phyloP scores from a whole-genome alignment of 2,888 invertebrate species.

The Drosophila mulleri region DNA sequence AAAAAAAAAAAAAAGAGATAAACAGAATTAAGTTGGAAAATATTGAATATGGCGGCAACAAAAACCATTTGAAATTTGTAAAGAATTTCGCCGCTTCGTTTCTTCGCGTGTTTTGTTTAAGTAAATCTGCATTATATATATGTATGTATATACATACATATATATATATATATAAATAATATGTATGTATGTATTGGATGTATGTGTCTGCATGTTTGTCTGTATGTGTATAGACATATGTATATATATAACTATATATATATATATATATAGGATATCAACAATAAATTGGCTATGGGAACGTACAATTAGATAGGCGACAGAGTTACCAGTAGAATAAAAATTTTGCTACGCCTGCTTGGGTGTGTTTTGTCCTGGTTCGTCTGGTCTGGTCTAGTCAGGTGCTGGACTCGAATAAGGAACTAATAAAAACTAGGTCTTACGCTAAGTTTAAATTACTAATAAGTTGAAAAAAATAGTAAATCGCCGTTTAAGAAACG shows the following conservation, averaged over 20 bases:
- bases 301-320: slow-evolving; percentile 63
- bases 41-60: slow-evolving; percentile 35
- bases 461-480: slow-evolving; percentile 44
- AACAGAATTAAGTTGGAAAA: not conserved
- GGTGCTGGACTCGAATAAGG: slow-evolving; percentile 51
- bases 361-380: slow-evolving; percentile 35
- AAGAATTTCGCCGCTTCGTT: slow-evolving; percentile 32
- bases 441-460: slow-evolving; percentile 70
- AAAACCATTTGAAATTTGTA: slow-evolving; percentile 28
- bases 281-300: slow-evolving; percentile 77
- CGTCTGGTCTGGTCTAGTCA: slow-evolving; percentile 27
- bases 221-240: slow-evolving; percentile 5
- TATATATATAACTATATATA: too few relatives aligned
- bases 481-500: slow-evolving; percentile 52
- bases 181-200: slow-evolving; percentile 18
- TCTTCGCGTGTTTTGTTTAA: slow-evolving; percentile 26
- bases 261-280: slow-evolving; percentile 49
- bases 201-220: not conserved
- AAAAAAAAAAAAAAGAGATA: slow-evolving; percentile 1
- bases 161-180: slow-evolving; percentile 20
- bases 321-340: slow-evolving; percentile 41
- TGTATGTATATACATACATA: slow-evolving; percentile 14
- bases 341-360: slow-evolving; percentile 49
- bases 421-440: slow-evolving; percentile 70
- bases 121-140: slow-evolving; percentile 40